Base-by-base conservation (phyloP, 1,140 invertebrate species). In the Drosophila eugracilis region DNA sequence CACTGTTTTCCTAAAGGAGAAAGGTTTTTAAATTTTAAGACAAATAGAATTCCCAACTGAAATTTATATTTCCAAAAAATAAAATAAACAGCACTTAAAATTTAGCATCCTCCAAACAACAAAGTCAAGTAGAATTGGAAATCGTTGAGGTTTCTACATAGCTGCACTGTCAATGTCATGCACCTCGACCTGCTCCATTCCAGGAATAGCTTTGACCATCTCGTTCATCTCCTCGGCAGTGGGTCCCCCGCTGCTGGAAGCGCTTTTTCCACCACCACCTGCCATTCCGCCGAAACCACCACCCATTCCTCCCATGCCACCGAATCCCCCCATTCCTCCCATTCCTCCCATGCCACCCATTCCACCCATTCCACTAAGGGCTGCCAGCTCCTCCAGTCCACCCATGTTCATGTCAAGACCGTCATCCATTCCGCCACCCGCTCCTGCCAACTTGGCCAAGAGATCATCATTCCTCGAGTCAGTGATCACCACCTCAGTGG, bases 401-500 rank as follows among this genome's bases (percentile, higher is more conserved):
- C 76, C 81, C 60, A 84, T 39, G 14, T 71, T 67, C 58, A 67
- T 71, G 44, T 73, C 69, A 44, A 78, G 32, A 10, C 55, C 72
- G 15, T 58, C 72, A 28, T 58, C 72, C 81, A 85, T 86, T 34
- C 60, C 75, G 6, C 21, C 76, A 3, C 47, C 48, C 0, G 93
- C 94, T 9, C 22, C 42, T 0, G 50, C 55, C 26, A 66, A 36
- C 1, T 72, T 66, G 17, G 52, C 22, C 19, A 86, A 3, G 0
- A 69, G 39, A 67, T 99, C 98, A 91, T 98, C 96, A 91, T 98
- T 98, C 0, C 98, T 98, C 48, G 97, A 93, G 89, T 99, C 98
- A 28, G 97, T 96, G 30, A 99, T 95, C 3, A 99, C 98, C 65
- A 96, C 96, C 93, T 99, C 99, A 1, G 98, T 99, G 34, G 99